Evolutionary conservation across 2,113 vertebrate genomes (phyloP), one percentile per base, ranked within the genome.

Genomic region (Perca flavescens): DNA sequence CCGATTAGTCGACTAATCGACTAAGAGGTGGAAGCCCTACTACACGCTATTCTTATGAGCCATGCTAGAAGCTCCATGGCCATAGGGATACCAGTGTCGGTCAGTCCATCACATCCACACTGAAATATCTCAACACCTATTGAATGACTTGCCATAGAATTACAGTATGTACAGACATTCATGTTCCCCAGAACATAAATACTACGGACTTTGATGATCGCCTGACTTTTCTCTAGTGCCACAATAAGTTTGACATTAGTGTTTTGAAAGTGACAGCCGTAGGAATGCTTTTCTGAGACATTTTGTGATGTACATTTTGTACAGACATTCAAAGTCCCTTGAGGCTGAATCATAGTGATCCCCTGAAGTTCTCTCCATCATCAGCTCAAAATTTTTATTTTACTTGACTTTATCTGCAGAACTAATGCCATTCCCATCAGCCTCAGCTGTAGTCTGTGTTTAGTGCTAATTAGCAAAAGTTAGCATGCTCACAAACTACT

Each of bases 111-210:
- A 34, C 22, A 34, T 43, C 15, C 16, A 63, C 6, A 69, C 15
- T 72, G 6, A 67, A 66, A 73, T 77, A 82, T 17, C 21, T 34
- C 40, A 40, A 43, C 40, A 11, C 10, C 40, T 11, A 43, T 10
- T 40, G 40, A 40, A 40, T 40, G 40, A 40, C 40, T 40, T 40
- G 40, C 40, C 40, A 40, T 40, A 1, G 9, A 40, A 40, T 10
- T 40, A 40, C 40, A 40, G 9, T 40, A 40, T 40, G 8, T 40
- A 40, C 9, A 40, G 40, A 40, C 40, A 40, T 40, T 40, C 40
- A 40, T 40, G 40, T 40, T 10, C 16, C 8, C 8, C 16, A 54
- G 1, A n/a, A 54, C 50, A 52, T 52, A 17, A 52, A 52, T 52
- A 52, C 52, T 54, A 6, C 21, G 7, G 21, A 65, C n/a, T 22